Percentiles rank a stretch among this genome's conserved stretches.
These are phyloP conservation scores for Aphelocoma coerulescens DNA, from an alignment of 2,113 vertebrate genomes.

Conservation along the genomic window DNA sequence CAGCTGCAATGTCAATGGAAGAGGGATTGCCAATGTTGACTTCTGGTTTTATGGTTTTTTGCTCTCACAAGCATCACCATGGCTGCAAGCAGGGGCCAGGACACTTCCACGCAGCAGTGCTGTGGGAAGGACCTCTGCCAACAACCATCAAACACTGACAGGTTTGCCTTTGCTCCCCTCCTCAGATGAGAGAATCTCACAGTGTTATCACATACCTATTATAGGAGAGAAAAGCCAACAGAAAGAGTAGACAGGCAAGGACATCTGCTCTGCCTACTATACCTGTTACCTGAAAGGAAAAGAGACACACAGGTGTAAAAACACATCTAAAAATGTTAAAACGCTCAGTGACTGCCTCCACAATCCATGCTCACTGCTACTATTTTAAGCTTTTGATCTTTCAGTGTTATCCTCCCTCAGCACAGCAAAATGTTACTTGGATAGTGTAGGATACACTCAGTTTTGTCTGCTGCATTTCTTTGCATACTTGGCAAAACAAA, in stretches of 20 bases:
- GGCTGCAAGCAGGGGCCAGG: neutral
- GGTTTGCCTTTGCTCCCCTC: neutral
- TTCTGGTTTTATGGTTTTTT: neutral
- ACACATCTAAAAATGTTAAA: neutral
- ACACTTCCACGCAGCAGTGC: neutral
- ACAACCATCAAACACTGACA: neutral
- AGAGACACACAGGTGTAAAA: neutral
- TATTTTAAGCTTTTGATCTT: neutral
- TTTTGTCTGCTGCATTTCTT: neutral
- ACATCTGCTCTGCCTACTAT: slow-evolving; percentile 96
- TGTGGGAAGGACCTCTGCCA: neutral
- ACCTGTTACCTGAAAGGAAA: slow-evolving; percentile 86
- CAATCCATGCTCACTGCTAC: neutral
- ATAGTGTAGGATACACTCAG: neutral
- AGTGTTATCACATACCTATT: slow-evolving; percentile 76
- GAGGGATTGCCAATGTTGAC: neutral
- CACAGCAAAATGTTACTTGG: neutral
- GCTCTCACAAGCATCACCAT: neutral
- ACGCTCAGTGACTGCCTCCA: neutral
- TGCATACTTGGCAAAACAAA: neutral
- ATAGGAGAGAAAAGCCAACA: slow-evolving; percentile 95
- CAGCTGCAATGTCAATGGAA: neutral
- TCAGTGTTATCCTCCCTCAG: neutral
- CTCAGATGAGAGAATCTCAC: neutral
- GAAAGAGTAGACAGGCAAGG: slow-evolving; percentile 89